These are phyloP conservation scores for Protodeltote pygarga DNA, from an alignment of 2,888 invertebrate species.

Conservation along the genomic window DNA sequence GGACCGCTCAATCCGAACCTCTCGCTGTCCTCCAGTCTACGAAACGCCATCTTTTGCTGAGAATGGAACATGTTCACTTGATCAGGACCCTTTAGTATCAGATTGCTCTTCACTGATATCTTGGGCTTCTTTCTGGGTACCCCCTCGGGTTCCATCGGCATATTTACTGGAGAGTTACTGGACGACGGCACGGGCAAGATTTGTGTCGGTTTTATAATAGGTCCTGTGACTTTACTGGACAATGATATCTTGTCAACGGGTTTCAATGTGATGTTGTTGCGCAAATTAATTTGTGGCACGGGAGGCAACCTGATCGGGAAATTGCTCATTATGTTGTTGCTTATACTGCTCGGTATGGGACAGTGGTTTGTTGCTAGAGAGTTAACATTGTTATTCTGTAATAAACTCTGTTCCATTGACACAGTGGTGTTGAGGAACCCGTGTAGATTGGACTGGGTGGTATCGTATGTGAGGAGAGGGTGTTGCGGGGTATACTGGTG, in stretches of 20 bases:
- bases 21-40: constrained; percentile 76
- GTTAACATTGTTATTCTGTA: constrained; percentile 68
- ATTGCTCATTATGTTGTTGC: constrained; percentile 77
- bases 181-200: constrained; percentile 77
- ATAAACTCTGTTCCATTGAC: constrained; percentile 69
- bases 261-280: constrained; percentile 76
- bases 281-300: constrained; percentile 65
- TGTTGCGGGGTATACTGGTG: constrained; percentile 69
- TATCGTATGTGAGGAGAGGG: constrained; percentile 68
- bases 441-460: constrained; percentile 67
- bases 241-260: constrained; percentile 75
- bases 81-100: constrained; percentile 83
- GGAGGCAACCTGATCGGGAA: constrained; percentile 77
- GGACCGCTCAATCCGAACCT: constrained; percentile 75
- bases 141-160: constrained; percentile 67
- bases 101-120: constrained; percentile 84
- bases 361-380: constrained; percentile 70
- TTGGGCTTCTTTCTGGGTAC: constrained; percentile 81
- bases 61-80: constrained; percentile 83
- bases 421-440: constrained; percentile 71
- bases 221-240: constrained; percentile 75
- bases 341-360: constrained; percentile 62
- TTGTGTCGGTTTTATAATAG: constrained; percentile 79
- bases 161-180: constrained; percentile 75
- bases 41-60: constrained; percentile 83